Base-by-base conservation (phyloP, 2,797 vertebrate genomes). In the Nyctibius grandis region DNA sequence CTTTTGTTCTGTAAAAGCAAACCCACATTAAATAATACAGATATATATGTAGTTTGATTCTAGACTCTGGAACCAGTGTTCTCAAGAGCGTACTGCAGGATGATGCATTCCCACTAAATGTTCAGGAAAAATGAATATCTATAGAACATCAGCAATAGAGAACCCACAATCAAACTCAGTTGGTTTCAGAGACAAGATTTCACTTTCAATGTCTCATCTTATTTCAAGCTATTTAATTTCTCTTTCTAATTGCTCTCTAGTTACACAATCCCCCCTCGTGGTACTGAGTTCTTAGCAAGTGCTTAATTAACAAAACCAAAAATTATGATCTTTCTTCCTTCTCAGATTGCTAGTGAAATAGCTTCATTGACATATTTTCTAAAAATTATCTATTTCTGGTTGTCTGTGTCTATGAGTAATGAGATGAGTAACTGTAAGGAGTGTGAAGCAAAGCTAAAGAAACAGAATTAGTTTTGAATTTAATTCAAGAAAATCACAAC, bases 271-370 rank as follows among this genome's bases (percentile, higher is more conserved):
- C 14, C n/a, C 28, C 17, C 40, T 86, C 6, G 2, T 73, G 50
- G n/a, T 70, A 89, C n/a, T 51, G 67, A 91, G 56, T 48, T 93
- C 80, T 91, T 87, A 93, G 80, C 77, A 90, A 95, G 44, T 73
- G 83, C 31, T 95, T 96, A 97, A 95, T 86, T 94, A 95, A 97
- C 69, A 91, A 81, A 91, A 93, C 0, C 65, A 84, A 89, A 90
- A 94, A 90, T 87, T 90, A 91, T 26, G 6, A 85, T 81, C 56
- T 53, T 90, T 84, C 57, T 81, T 90, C 45, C 61, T 84, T 75
- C 79, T 88, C 77, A 82, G 38, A 81, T 59, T 76, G 38, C 54
- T 61, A 63, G 31, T 56, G 70, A 91, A 95, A 95, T 89, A 2
- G 1, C 36, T 95, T 90, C 50, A 84, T 73, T 95, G 90, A 60